These are phyloP conservation scores for Malacoraja senta DNA, from an alignment of 2,797 vertebrate genomes.

Conservation along the genomic window DNA sequence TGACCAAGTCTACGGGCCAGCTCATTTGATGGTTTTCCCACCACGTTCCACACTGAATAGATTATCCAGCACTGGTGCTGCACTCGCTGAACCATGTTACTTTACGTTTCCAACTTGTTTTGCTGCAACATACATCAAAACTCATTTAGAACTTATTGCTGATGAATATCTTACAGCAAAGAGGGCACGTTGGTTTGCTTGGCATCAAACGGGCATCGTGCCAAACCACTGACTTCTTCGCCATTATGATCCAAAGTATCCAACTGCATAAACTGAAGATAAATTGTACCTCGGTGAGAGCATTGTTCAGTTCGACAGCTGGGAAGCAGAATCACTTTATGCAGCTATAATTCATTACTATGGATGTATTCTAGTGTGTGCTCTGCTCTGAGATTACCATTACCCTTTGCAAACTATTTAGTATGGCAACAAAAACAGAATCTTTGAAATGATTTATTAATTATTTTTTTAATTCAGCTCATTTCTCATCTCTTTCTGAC, in stretches of 20 bases:
- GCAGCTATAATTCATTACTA: conserved; percentile 31
- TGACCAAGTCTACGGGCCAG: too few relatives aligned
- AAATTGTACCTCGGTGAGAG: conserved; percentile 41
- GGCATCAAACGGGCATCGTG: conserved; percentile 95
- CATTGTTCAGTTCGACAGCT: conserved; percentile 47
- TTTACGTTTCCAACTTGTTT: conserved; percentile 42
- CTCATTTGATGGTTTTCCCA: too few relatives aligned
- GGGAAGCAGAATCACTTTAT: conserved; percentile 42
- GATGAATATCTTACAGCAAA: conserved; percentile 77
- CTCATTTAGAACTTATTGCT: conserved; percentile 56
- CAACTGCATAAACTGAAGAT: conserved; percentile 71
- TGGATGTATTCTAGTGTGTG: not conserved
- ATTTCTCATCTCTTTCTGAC: not conserved
- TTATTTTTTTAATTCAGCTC: not conserved
- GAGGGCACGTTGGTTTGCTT: conserved; percentile 99
- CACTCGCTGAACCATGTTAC: conserved; percentile 40
- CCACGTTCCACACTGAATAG: conserved; percentile 36
- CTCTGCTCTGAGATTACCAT: not conserved
- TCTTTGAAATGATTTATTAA: not conserved
- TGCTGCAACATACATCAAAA: conserved; percentile 52
- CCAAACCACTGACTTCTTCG: conserved; percentile 97
- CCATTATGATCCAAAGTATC: conserved; percentile 97
- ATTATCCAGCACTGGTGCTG: conserved; percentile 42
- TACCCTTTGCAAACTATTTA: not conserved
- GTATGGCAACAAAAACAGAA: not conserved